Evolutionary conservation across 2,113 vertebrate genomes (phyloP).

Genomic region (Engystomops pustulosus): DNA sequence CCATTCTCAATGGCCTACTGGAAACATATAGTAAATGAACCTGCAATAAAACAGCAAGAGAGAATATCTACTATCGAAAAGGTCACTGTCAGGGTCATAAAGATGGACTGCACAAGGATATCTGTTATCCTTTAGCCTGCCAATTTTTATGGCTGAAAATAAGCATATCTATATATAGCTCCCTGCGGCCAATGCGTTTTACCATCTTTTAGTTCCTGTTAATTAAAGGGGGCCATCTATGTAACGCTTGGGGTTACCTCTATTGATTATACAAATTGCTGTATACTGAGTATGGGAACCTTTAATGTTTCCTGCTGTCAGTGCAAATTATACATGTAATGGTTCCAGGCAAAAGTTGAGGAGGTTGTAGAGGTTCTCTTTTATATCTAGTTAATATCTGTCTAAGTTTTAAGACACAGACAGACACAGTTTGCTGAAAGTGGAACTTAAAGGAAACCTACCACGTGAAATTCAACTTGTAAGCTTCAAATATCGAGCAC

Average conservation of each 20-base stretch:
- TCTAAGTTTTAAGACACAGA: background rate
- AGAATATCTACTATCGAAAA: slow-evolving; percentile 5
- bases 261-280: background rate
- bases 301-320: background rate
- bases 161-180: slow-evolving; percentile 9
- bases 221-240: background rate
- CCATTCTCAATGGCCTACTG: slow-evolving; percentile 43
- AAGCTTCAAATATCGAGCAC: too few species aligned
- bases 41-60: slow-evolving; percentile 36
- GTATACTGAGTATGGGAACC: background rate
- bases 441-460: too few species aligned
- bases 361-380: background rate
- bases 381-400: background rate
- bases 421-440: too few species aligned
- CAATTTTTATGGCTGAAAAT: background rate
- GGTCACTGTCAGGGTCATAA: slow-evolving; percentile 46
- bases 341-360: background rate
- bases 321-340: background rate
- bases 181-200: background rate
- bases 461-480: too few species aligned
- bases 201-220: slow-evolving; percentile 5
- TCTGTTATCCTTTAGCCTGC: background rate
- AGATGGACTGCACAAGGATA: background rate
- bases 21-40: slow-evolving; percentile 48
- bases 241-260: background rate